phyloP scores from a whole-genome alignment of 2,888 invertebrate species.

The Galeopsomyia nigrocyanea region DNA sequence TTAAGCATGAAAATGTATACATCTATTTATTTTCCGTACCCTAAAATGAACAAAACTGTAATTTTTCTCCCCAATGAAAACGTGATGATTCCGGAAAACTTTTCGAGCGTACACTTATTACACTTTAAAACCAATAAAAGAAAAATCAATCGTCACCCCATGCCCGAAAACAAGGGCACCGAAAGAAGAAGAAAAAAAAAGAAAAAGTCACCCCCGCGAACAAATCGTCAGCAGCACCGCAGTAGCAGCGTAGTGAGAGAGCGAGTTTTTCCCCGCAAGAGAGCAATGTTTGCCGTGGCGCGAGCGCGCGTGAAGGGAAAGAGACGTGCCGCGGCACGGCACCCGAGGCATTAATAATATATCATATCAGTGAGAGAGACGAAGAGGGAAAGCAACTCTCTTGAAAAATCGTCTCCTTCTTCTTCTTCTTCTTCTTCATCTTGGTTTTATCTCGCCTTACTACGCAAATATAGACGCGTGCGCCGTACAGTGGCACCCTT shows the following conservation, averaged over 20 bases:
- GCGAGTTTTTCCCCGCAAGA: background rate
- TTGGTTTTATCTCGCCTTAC: constrained; percentile 63
- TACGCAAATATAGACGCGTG: constrained; percentile 61
- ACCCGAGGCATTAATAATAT: constrained; percentile 64
- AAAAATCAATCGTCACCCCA: too few relatives aligned
- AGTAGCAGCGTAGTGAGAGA: too few relatives aligned
- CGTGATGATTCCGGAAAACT: too few relatives aligned
- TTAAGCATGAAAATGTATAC: too few relatives aligned
- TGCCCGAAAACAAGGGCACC: too few relatives aligned
- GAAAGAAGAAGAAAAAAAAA: background rate
- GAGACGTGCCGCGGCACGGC: constrained; percentile 58
- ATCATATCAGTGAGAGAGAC: constrained; percentile 58
- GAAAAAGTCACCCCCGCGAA: constrained; percentile 12
- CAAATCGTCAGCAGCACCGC: background rate
- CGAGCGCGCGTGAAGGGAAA: background rate
- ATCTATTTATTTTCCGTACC: too few relatives aligned
- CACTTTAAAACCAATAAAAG: too few relatives aligned
- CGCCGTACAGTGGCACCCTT: constrained; percentile 47
- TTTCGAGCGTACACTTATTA: too few relatives aligned
- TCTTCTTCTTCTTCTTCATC: background rate
- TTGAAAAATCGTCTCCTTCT: constrained; percentile 53
- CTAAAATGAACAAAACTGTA: too few relatives aligned
- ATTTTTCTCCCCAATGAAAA: too few relatives aligned
- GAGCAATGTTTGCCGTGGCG: constrained; percentile 36
- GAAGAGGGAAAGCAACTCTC: constrained; percentile 15